phyloP scores from a whole-genome alignment of 1,140 invertebrate genomes.

The Sitobion miscanthi region DNA sequence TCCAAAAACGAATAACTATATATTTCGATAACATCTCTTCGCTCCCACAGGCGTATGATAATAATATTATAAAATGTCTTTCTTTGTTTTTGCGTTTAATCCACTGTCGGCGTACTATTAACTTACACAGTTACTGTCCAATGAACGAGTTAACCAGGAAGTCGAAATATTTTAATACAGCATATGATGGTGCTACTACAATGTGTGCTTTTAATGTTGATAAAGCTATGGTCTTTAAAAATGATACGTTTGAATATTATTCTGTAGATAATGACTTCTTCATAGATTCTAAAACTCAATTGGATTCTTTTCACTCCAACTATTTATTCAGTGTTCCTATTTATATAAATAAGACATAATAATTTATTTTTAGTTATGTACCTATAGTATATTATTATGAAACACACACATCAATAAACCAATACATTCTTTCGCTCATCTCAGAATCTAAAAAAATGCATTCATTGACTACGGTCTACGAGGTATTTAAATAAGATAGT shows the following conservation, averaged over 20 bases:
- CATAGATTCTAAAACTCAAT: neutral
- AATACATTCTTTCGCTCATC: no score
- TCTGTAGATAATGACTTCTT: neutral
- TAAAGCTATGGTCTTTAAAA: slow-evolving; percentile 38
- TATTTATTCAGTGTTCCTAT: slow-evolving; percentile 41
- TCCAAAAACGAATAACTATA: slow-evolving; percentile 20
- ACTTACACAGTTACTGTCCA: neutral
- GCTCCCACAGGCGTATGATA: neutral
- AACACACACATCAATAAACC: no score
- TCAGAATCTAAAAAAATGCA: neutral
- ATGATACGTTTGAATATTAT: slow-evolving; percentile 1
- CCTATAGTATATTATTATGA: no score
- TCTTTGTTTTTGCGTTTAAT: neutral
- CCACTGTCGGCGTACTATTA: neutral
- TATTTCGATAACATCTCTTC: slow-evolving; percentile 24
- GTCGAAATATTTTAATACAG: neutral
- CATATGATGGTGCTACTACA: neutral
- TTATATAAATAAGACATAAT: neutral
- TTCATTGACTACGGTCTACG: neutral
- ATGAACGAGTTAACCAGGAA: neutral
- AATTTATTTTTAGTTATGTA: neutral
- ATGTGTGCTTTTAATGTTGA: slow-evolving; percentile 33
- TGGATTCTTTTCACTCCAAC: neutral
- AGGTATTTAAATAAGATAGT: neutral
- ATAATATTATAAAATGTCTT: neutral